phyloP scores from a whole-genome alignment of 2,113 vertebrate genomes.

The Naja naja region DNA sequence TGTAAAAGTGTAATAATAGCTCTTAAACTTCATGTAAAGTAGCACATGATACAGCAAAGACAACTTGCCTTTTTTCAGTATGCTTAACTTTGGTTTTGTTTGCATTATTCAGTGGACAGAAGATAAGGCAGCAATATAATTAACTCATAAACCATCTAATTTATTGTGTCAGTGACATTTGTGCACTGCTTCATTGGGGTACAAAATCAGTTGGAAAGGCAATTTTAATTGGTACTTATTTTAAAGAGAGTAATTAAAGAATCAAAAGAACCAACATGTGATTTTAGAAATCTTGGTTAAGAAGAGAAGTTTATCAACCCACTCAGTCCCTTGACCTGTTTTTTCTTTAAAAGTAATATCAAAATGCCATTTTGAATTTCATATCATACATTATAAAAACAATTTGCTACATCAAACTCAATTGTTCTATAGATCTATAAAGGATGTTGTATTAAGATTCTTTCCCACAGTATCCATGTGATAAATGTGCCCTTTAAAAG shows the following conservation, averaged over 20 bases:
- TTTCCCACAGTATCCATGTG: not conserved
- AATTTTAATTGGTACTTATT: conserved; percentile 39
- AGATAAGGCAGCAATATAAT: conserved; percentile 37
- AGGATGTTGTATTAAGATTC: not conserved
- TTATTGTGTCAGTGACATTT: conserved; percentile 25
- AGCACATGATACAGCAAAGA: conserved; percentile 60
- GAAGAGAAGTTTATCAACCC: conserved; percentile 34
- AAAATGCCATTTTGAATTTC: not conserved
- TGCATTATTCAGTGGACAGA: conserved; percentile 56
- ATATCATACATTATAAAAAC: not conserved
- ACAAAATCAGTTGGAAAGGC: conserved; percentile 35
- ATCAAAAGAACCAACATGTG: conserved; percentile 31
- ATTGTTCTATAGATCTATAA: conserved; percentile 28
- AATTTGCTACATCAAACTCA: not conserved
- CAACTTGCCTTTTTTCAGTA: conserved; percentile 72
- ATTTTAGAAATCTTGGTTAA: conserved; percentile 28
- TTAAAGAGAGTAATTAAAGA: conserved; percentile 34
- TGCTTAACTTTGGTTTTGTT: conserved; percentile 65
- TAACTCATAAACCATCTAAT: conserved; percentile 42
- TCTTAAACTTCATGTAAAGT: conserved; percentile 64
- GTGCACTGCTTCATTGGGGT: not conserved
- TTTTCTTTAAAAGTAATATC: not conserved
- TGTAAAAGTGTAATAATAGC: conserved; percentile 75
- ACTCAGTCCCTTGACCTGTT: conserved; percentile 4
- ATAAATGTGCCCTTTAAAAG: not conserved